phyloP scores from a whole-genome alignment of 1,140 invertebrate genomes.

The Telenomus remus region DNA sequence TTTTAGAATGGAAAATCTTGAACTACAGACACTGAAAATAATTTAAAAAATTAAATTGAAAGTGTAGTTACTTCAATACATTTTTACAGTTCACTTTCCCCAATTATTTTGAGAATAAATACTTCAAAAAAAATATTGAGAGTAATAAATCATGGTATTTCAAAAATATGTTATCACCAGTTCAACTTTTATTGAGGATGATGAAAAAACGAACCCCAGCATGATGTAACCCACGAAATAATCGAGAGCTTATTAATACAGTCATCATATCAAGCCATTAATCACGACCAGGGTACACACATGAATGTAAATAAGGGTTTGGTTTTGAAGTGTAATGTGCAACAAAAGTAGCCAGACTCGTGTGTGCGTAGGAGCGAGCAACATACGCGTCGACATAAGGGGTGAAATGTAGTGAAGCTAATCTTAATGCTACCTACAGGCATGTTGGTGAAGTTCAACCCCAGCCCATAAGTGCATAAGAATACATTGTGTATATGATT shows the following conservation, averaged over 20 bases:
- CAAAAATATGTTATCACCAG: no score
- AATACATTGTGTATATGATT: slow-evolving; percentile 57
- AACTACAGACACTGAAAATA: no score
- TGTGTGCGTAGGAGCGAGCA: slow-evolving; percentile 43
- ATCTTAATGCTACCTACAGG: slow-evolving; percentile 61
- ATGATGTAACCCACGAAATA: neutral
- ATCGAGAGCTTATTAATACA: slow-evolving; percentile 34
- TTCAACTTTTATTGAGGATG: neutral
- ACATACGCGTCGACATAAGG: slow-evolving; percentile 73
- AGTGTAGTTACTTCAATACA: no score
- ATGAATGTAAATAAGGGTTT: slow-evolving; percentile 55
- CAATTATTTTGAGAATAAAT: no score
- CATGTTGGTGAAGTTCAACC: slow-evolving; percentile 40
- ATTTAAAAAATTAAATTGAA: no score
- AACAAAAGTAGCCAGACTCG: slow-evolving; percentile 39
- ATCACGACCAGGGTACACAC: slow-evolving; percentile 30
- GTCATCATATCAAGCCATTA: slow-evolving; percentile 43
- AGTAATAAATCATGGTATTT: no score
- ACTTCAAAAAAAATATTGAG: no score
- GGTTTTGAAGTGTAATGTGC: slow-evolving; percentile 42
- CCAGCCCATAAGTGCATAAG: slow-evolving; percentile 58
- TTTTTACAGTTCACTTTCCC: no score
- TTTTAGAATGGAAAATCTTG: no score
- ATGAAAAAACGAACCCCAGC: neutral
- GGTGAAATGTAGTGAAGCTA: slow-evolving; percentile 73